Conservation (phyloP, 2,888 invertebrate genomes). For the Cephonodes hylas region DNA sequence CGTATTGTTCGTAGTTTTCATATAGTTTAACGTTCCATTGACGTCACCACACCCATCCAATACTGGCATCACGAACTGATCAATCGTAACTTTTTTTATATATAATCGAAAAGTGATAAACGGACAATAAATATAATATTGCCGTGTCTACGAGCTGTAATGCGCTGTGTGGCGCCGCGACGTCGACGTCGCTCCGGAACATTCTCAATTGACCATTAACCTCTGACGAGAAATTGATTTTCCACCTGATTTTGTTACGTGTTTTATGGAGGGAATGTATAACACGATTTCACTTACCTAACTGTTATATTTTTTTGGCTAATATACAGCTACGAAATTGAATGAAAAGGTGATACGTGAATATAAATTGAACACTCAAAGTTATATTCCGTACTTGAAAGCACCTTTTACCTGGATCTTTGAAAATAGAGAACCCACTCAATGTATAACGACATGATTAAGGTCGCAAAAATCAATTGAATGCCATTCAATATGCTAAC, state of each 20-base stretch:
- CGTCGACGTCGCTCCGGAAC: not conserved
- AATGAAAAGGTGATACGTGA: too few species aligned
- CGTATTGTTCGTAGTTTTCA: not conserved
- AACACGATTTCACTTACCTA: not conserved
- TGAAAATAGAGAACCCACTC: not conserved
- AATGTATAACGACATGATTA: too few species aligned
- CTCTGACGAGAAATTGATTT: constrained; percentile 6
- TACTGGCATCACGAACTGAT: not conserved
- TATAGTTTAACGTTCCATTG: not conserved
- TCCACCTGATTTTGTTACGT: not conserved
- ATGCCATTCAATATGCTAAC: too few species aligned
- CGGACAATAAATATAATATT: constrained; percentile 11
- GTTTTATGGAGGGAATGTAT: not conserved
- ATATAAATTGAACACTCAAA: too few species aligned
- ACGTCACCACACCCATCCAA: not conserved
- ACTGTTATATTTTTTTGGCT: not conserved
- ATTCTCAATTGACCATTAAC: not conserved
- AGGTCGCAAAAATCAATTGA: too few species aligned
- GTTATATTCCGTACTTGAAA: too few species aligned
- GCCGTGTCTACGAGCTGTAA: constrained; percentile 4
- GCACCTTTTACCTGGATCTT: not conserved
- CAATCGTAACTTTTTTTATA: not conserved
- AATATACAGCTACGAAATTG: not conserved
- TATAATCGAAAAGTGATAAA: not conserved
- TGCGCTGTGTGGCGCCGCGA: constrained; percentile 1